These are phyloP conservation scores for Chrysolina haemoptera DNA, from an alignment of 2,888 invertebrate species.

Conservation along the genomic window DNA sequence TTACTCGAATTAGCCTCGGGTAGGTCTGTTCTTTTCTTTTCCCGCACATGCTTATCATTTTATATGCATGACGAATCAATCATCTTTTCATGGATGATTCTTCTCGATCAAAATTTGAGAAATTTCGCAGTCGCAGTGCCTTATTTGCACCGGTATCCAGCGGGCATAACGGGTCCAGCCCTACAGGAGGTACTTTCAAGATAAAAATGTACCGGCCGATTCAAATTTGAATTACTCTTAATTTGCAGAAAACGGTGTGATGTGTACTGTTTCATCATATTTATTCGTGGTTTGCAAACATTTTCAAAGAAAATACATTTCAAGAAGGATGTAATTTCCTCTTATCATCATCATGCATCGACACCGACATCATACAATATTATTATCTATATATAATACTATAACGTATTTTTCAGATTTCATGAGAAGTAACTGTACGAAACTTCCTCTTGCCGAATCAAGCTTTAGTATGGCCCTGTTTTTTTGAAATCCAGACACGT, in stretches of 20 bases:
- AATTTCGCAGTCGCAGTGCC: conserved; percentile 19
- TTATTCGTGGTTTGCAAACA: not conserved
- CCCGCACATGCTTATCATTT: not conserved
- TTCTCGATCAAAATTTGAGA: conserved; percentile 7
- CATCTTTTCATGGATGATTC: conserved; percentile 19
- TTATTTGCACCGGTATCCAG: conserved; percentile 1
- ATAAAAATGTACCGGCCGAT: conserved; percentile 2
- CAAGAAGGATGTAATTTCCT: too few relatives aligned
- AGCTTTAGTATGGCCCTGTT: too few relatives aligned
- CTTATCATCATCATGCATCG: too few relatives aligned
- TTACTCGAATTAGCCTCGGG: conserved; percentile 16
- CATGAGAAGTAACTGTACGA: too few relatives aligned
- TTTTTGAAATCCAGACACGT: too few relatives aligned
- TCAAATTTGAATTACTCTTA: conserved; percentile 2
- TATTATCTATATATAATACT: too few relatives aligned
- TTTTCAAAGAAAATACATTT: too few relatives aligned
- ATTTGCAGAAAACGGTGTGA: not conserved
- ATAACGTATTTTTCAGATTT: too few relatives aligned
- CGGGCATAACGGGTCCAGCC: not conserved
- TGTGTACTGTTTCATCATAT: not conserved
- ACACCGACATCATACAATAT: too few relatives aligned
- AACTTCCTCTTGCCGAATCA: too few relatives aligned
- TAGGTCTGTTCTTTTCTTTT: not conserved
- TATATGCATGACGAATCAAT: conserved; percentile 21
- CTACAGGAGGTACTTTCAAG: not conserved